phyloP scores from a whole-genome alignment of 2,113 vertebrate genomes.

The Centropus bengalensis region DNA sequence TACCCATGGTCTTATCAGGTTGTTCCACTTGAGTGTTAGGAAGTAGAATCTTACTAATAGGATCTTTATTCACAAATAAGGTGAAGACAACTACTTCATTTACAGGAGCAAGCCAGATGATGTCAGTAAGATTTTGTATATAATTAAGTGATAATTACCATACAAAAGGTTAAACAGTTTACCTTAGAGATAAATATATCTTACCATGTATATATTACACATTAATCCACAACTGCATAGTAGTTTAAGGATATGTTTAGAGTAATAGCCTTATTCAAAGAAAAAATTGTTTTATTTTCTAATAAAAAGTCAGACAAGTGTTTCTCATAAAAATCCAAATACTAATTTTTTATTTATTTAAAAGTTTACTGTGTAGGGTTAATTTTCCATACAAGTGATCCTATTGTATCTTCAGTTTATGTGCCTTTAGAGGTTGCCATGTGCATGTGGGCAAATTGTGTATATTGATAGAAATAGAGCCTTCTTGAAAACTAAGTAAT shows the following conservation, averaged over 20 bases:
- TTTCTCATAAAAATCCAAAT: neutral
- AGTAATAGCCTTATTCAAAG: neutral
- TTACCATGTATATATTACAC: neutral
- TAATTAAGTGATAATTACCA: neutral
- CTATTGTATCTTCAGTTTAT: neutral
- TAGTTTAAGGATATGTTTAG: neutral
- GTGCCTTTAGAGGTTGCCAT: neutral
- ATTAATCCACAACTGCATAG: neutral
- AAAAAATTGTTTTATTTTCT: neutral
- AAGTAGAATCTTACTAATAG: neutral
- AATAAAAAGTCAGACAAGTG: neutral
- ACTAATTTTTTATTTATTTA: neutral
- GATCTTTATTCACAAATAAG: neutral
- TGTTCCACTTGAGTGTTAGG: neutral
- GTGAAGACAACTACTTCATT: neutral
- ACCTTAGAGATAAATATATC: neutral
- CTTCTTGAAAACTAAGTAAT: neutral
- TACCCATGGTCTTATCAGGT: neutral
- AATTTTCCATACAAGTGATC: neutral
- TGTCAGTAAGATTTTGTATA: neutral
- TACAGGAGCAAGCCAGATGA: neutral
- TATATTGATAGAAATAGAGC: neutral
- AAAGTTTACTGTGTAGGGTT: neutral
- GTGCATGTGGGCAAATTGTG: rapidly evolving
- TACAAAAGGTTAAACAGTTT: neutral